These are phyloP conservation scores for Archilochus colubris DNA, from an alignment of 2,113 vertebrate species.

Conservation along the genomic window DNA sequence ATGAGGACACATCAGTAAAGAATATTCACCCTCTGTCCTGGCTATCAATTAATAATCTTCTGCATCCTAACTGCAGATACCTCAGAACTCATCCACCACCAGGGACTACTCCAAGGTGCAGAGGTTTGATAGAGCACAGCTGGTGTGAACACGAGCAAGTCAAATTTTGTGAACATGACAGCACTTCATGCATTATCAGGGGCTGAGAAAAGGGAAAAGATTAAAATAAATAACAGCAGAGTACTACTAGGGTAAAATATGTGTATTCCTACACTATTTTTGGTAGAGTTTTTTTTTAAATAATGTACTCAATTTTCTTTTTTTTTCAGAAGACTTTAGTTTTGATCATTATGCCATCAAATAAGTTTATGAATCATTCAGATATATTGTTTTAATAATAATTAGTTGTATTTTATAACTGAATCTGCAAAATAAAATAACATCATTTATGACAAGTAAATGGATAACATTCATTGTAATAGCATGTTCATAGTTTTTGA, in stretches of 20 bases:
- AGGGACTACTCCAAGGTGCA: not conserved
- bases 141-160: rapidly evolving
- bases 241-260: not conserved
- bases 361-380: not conserved
- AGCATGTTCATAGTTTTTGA: not conserved
- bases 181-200: not conserved
- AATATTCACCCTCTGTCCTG: not conserved
- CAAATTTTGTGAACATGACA: not conserved
- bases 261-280: not conserved
- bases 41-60: not conserved
- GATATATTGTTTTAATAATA: not conserved
- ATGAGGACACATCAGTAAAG: not conserved
- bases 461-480: not conserved
- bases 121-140: not conserved
- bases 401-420: not conserved
- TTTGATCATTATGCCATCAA: not conserved
- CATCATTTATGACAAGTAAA: conserved; percentile 14
- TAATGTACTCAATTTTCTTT: not conserved
- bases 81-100: not conserved
- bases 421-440: not conserved
- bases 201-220: not conserved
- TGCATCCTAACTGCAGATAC: not conserved
- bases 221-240: not conserved
- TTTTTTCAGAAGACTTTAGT: not conserved
- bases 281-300: not conserved